phyloP scores from a whole-genome alignment of 2,113 vertebrate species.

The Coptodon rendalli region DNA sequence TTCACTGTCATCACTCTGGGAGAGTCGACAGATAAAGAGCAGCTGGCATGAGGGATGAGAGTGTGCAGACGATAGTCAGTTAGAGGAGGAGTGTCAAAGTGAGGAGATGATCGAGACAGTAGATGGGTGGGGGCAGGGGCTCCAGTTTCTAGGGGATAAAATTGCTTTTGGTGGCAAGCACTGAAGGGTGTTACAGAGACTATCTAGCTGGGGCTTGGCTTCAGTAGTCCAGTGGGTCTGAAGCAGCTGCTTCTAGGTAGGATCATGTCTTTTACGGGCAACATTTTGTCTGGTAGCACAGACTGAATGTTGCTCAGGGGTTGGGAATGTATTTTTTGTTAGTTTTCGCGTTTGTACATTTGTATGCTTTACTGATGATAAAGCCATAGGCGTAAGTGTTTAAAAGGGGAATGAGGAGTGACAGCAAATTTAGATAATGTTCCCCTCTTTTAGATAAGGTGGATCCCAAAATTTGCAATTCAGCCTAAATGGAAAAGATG shows the following conservation, averaged over 20 bases:
- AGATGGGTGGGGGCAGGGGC: neutral
- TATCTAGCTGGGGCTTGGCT: neutral
- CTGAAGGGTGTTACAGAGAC: neutral
- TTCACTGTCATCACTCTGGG: conserved; percentile 74
- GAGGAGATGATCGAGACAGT: neutral
- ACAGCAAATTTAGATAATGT: neutral
- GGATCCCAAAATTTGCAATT: neutral
- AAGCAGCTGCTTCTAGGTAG: neutral
- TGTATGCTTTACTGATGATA: neutral
- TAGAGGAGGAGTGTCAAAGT: neutral
- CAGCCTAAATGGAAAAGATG: neutral
- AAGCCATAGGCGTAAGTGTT: neutral
- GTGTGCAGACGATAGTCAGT: neutral
- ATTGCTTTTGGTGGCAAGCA: conserved; percentile 20
- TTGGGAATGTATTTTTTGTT: conserved; percentile 13
- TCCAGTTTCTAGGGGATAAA: neutral
- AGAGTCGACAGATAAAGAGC: conserved; percentile 70
- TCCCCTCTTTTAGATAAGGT: neutral
- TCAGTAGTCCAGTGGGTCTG: neutral
- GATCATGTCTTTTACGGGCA: neutral
- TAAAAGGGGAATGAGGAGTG: neutral
- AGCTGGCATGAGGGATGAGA: conserved; percentile 35
- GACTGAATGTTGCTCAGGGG: neutral
- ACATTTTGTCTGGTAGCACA: neutral
- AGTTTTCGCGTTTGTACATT: neutral